Evolutionary conservation across 2,888 invertebrate genomes (phyloP), one percentile per base, ranked within the genome.

Genomic region (Hypena proboscidalis): DNA sequence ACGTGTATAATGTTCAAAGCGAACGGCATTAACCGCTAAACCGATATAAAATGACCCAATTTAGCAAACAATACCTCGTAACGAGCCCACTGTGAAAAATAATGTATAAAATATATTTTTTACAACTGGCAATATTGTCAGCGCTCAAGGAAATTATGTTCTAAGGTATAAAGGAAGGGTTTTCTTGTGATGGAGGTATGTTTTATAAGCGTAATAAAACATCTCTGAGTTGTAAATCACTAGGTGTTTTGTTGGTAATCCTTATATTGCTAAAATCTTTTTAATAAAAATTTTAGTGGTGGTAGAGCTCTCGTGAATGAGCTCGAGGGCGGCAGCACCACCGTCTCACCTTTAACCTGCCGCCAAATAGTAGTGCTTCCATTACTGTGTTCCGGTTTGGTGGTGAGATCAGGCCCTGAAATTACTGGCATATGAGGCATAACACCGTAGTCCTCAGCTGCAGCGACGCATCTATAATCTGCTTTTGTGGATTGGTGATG

Each of bases 151-250:
- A 72, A 74, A 74, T 74, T 77, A 76, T 76, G 68, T 74, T 65
- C 67, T 58, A 58, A 65, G 58, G 70, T 65, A 74, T 69, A 75
- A 76, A 72, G 64, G 70, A 76, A 75, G 70, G 77, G 74, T 70
- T 79, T 74, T 58, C 70, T 70, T 61, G 58, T 67, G 70, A 70
- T 69, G 58, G 65, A 68, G 64, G 70, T 68, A 70, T 83, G 73
- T 75, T 86, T 86, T 83, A 87, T 83, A 62, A 71, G 69, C 58
- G 66, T 80, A 76, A 83, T 85, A 86, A 85, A 84, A 85, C 79
- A 82, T 80, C 68, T 78, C 77, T 70, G 73, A 61, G 56, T 48
- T 67, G 85, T 87, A 85, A 85, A 86, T 87, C 82, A 84, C 56
- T 52, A 43, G 54, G 74, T 73, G 74, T 78, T 79, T 69, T 66